A percentile compares a stretch with the other conserved stretches of the same genome.
Evolutionary conservation across 1,140 invertebrate genomes (phyloP).

Genomic region (Penaeus vannamei): DNA sequence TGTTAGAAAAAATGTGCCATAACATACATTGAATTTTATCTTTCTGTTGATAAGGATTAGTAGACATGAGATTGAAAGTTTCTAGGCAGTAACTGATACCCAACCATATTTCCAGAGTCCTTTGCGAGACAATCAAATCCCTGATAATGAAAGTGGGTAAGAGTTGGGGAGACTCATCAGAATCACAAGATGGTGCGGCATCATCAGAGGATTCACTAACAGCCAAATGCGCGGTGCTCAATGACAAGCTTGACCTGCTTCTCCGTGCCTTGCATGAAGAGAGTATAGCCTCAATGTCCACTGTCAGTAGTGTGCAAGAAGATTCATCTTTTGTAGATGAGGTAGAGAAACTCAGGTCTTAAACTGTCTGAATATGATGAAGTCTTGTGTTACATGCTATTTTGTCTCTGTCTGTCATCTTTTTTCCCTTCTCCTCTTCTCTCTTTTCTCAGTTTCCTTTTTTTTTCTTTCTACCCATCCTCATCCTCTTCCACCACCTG

Average conservation of each 20-base stretch:
- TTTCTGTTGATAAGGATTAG: too few species aligned
- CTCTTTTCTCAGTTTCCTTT: background rate
- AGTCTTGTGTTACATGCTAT: background rate
- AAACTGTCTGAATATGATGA: background rate
- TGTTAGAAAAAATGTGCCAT: too few species aligned
- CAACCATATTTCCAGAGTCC: slow-evolving; percentile 72
- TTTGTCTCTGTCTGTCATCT: background rate
- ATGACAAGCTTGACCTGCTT: slow-evolving; percentile 84
- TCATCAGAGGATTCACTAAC: slow-evolving; percentile 74
- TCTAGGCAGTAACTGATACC: slow-evolving; percentile 14
- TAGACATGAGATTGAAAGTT: background rate
- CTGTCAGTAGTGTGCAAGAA: slow-evolving; percentile 57
- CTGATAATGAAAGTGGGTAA: slow-evolving; percentile 78
- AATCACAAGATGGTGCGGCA: slow-evolving; percentile 19
- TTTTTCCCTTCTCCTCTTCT: background rate
- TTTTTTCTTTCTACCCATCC: background rate
- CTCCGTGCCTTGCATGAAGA: slow-evolving; percentile 83
- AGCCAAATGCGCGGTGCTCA: slow-evolving; percentile 82
- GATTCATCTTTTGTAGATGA: slow-evolving; percentile 68
- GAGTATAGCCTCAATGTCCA: slow-evolving; percentile 69
- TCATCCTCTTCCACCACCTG: too few species aligned
- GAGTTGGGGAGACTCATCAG: slow-evolving; percentile 70
- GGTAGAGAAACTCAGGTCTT: slow-evolving; percentile 64
- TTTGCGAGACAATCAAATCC: slow-evolving; percentile 87
- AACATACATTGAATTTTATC: too few species aligned